A percentile compares a stretch with the other conserved stretches of the same genome.
Conservation (phyloP, 2,797 vertebrate species). For the Cryptoprocta ferox region DNA sequence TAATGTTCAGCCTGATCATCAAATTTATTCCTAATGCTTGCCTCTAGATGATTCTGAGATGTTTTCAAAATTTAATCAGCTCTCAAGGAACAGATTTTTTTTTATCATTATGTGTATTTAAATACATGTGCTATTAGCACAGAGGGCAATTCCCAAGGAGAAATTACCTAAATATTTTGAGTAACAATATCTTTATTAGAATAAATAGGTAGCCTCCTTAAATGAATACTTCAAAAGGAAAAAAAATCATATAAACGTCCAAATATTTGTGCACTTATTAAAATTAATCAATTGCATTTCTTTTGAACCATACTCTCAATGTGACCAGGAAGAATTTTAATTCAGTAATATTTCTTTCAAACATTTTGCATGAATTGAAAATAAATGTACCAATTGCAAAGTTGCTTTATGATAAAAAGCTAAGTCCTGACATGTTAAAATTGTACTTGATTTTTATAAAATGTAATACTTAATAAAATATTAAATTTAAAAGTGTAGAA, state of each 20-base stretch:
- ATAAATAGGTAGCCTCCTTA: constrained; percentile 13
- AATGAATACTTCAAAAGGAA: constrained; percentile 18
- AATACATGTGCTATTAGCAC: neutral
- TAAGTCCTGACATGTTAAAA: constrained; percentile 58
- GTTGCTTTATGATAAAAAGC: neutral
- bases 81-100: constrained; percentile 6
- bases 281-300: constrained; percentile 28
- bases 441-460: constrained; percentile 36
- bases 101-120: constrained; percentile 40
- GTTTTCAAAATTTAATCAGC: constrained; percentile 55
- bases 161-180: constrained; percentile 62
- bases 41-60: constrained; percentile 50
- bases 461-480: neutral
- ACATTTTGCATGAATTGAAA: constrained; percentile 24
- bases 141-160: neutral
- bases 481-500: constrained; percentile 50
- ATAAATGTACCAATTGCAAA: neutral
- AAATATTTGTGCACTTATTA: constrained; percentile 1
- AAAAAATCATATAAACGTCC: neutral
- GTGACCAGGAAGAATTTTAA: neutral
- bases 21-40: constrained; percentile 48
- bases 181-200: constrained; percentile 14
- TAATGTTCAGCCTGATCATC: constrained; percentile 48
- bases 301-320: neutral
- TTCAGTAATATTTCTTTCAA: constrained; percentile 21